A percentile compares a stretch with the other conserved stretches of the same genome.
Evolutionary conservation across 1,140 invertebrate species (phyloP).

Genomic region (Popillia japonica): DNA sequence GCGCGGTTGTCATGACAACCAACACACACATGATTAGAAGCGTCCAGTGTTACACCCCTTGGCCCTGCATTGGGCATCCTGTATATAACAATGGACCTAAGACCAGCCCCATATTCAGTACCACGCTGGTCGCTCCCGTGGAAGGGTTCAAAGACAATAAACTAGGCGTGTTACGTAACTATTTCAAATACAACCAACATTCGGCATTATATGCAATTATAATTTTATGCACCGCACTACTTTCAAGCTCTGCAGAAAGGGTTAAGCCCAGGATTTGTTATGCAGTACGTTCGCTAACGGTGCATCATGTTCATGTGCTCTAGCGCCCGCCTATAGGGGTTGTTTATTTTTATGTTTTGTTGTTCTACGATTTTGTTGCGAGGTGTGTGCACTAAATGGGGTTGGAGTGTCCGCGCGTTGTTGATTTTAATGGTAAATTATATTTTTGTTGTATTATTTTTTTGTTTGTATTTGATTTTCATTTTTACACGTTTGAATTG

Average conservation of each 20-base stretch:
- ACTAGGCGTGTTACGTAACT: conserved; percentile 29
- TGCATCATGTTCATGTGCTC: conserved; percentile 19
- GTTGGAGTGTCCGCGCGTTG: not conserved
- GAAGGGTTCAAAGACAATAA: conserved; percentile 40
- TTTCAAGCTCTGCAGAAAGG: conserved; percentile 26
- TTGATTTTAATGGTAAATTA: conserved; percentile 26
- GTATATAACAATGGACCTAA: conserved; percentile 36
- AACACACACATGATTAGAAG: conserved; percentile 44
- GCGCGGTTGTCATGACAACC: conserved; percentile 41
- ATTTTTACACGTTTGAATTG: not conserved
- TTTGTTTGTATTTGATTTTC: not conserved
- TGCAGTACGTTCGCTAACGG: conserved; percentile 11
- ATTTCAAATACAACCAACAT: conserved; percentile 34
- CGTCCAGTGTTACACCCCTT: conserved; percentile 42
- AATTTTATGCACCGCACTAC: conserved; percentile 36
- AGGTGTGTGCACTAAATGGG: conserved; percentile 7
- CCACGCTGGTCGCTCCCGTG: conserved; percentile 8
- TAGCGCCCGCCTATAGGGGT: not conserved
- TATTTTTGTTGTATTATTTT: conserved; percentile 24
- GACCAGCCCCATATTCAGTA: conserved; percentile 36
- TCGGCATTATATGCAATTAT: conserved; percentile 4
- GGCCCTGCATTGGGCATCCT: conserved; percentile 39
- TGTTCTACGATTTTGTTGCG: not conserved
- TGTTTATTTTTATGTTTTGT: conserved; percentile 7
- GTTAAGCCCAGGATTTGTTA: not conserved